Evolutionary conservation across 2,113 vertebrate genomes (phyloP).

Genomic region (Sisor rabdophorus): DNA sequence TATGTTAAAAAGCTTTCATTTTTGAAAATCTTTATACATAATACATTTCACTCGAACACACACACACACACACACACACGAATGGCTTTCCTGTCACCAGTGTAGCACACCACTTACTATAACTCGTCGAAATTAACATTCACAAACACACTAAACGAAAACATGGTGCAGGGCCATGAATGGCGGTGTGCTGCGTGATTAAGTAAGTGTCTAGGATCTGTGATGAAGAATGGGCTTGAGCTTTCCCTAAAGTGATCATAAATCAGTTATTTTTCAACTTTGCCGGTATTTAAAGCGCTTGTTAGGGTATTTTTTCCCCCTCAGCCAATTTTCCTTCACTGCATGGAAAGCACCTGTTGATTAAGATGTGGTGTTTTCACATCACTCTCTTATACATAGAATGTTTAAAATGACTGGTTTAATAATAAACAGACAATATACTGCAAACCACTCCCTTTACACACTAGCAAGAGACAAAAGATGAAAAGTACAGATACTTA

Average conservation of each 20-base stretch:
- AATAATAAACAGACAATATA: neutral
- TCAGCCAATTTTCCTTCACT: neutral
- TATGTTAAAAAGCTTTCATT: too few relatives aligned
- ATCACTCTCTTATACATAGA: neutral
- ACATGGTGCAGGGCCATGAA: neutral
- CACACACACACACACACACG: conserved; percentile 15
- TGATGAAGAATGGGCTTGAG: conserved; percentile 15
- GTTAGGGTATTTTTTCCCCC: neutral
- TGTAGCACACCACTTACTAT: neutral
- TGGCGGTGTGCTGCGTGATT: neutral
- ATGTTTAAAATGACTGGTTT: neutral
- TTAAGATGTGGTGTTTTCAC: neutral
- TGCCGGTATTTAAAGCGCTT: conserved; percentile 13
- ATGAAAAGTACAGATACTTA: neutral
- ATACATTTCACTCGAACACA: neutral
- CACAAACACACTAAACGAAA: neutral
- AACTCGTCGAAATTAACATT: neutral
- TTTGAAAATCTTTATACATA: neutral
- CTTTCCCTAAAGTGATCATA: conserved; percentile 40
- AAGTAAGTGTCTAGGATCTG: neutral
- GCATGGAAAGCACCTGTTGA: neutral
- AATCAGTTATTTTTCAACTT: conserved; percentile 40
- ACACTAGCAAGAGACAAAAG: too few relatives aligned
- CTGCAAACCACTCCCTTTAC: neutral
- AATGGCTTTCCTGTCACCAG: conserved; percentile 8